These are phyloP conservation scores for Apamea anceps DNA, from an alignment of 2,888 invertebrate species.

Conservation along the genomic window DNA sequence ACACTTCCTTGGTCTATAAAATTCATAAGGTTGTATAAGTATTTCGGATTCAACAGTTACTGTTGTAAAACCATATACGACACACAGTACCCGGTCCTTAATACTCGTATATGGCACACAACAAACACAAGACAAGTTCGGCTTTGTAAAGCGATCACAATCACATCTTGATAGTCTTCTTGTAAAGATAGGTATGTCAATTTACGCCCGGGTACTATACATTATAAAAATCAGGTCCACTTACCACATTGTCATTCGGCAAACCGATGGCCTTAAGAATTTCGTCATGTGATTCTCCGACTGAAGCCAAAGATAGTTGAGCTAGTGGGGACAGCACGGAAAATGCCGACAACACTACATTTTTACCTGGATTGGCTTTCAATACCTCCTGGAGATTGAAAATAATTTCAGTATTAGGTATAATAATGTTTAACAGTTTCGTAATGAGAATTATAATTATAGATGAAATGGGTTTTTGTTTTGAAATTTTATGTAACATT, in stretches of 20 bases:
- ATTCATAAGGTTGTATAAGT: background rate
- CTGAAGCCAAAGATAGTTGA: conserved; percentile 80
- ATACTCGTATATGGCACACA: background rate
- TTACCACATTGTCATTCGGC: conserved; percentile 77
- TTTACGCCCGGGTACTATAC: background rate
- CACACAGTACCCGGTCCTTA: background rate
- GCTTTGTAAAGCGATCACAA: background rate
- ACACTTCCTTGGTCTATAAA: conserved; percentile 79
- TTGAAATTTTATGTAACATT: background rate
- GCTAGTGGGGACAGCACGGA: conserved; percentile 85
- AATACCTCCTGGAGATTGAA: conserved; percentile 75
- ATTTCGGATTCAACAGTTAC: background rate
- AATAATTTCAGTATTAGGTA: background rate
- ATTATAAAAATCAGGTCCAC: conserved; percentile 34
- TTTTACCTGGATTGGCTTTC: conserved; percentile 73
- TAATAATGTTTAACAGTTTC: background rate
- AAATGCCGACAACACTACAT: conserved; percentile 84
- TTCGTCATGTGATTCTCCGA: conserved; percentile 81
- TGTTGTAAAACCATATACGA: background rate
- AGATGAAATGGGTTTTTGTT: background rate
- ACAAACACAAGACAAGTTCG: background rate
- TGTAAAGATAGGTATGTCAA: background rate
- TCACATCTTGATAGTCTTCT: background rate
- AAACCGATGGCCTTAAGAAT: conserved; percentile 78
- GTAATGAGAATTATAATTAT: background rate